Conservation (phyloP, 2,797 vertebrate genomes). For the Darevskia mixta region DNA sequence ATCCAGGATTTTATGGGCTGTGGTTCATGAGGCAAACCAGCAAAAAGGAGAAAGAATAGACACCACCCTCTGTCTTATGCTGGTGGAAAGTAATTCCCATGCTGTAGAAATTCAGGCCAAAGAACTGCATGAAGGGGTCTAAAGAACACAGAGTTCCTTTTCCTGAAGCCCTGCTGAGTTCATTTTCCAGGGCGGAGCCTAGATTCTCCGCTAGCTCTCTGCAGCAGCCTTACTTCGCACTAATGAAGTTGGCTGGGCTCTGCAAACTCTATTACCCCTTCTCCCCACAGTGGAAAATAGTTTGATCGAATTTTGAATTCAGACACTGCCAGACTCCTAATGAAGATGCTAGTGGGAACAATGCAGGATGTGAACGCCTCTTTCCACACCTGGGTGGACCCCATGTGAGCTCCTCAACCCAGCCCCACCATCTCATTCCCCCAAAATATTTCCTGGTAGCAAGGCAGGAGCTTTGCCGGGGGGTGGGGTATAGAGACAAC, state of each 20-base stretch:
- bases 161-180: not conserved
- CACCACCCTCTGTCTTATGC: not conserved
- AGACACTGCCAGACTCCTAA: not conserved
- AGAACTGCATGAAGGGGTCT: not conserved
- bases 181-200: not conserved
- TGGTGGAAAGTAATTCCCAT: not conserved
- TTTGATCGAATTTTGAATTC: not conserved
- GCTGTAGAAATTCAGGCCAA: not conserved
- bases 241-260: not conserved
- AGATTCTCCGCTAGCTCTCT: not conserved
- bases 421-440: not conserved
- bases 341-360: not conserved
- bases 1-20: slow-evolving; percentile 29
- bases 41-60: slow-evolving; percentile 11
- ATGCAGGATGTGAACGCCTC: too few species aligned
- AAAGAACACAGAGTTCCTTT: slow-evolving; percentile 3
- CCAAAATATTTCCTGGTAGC: not conserved
- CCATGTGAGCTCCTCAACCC: not conserved
- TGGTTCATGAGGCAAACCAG: slow-evolving; percentile 54
- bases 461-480: not conserved
- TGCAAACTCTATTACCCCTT: not conserved
- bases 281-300: not conserved
- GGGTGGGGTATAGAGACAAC: not conserved
- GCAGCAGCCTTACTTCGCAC: not conserved
- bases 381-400: not conserved